Conservation (phyloP, 2,113 vertebrate genomes). For the Theristicus caerulescens region DNA sequence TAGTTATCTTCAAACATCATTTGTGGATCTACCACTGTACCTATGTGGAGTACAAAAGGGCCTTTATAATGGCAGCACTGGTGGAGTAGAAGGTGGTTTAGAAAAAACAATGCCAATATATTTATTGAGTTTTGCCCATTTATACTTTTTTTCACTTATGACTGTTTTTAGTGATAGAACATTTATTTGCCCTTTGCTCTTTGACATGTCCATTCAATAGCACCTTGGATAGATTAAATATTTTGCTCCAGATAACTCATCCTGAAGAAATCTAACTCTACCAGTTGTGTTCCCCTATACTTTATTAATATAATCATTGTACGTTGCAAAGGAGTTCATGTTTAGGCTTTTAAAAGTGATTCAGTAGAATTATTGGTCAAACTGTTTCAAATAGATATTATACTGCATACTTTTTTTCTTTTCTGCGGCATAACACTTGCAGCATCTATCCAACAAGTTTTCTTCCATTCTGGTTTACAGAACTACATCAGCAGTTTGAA, state of each 20-base stretch:
- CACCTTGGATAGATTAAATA: not conserved
- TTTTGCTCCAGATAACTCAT: not conserved
- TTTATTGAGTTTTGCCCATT: not conserved
- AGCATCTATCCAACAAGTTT: not conserved
- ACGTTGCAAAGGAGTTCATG: not conserved
- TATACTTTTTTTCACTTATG: not conserved
- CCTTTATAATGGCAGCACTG: not conserved
- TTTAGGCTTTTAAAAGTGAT: not conserved
- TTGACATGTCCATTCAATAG: not conserved
- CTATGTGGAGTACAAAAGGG: not conserved
- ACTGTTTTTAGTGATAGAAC: not conserved
- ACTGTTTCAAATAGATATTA: not conserved
- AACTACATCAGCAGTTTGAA: not conserved
- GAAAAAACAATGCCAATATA: not conserved
- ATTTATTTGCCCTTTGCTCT: not conserved
- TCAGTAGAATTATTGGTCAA: not conserved
- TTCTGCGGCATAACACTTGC: not conserved
- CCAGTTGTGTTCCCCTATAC: not conserved
- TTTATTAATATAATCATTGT: not conserved
- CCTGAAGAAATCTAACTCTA: not conserved
- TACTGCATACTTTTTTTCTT: accelerated
- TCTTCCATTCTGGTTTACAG: not conserved
- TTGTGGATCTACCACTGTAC: not conserved
- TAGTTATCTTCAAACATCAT: not conserved
- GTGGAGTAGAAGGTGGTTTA: not conserved